Percentiles rank a stretch among this genome's conserved stretches.
These are phyloP conservation scores for Rotaria socialis DNA, from an alignment of 2,888 invertebrate genomes.

Conservation along the genomic window DNA sequence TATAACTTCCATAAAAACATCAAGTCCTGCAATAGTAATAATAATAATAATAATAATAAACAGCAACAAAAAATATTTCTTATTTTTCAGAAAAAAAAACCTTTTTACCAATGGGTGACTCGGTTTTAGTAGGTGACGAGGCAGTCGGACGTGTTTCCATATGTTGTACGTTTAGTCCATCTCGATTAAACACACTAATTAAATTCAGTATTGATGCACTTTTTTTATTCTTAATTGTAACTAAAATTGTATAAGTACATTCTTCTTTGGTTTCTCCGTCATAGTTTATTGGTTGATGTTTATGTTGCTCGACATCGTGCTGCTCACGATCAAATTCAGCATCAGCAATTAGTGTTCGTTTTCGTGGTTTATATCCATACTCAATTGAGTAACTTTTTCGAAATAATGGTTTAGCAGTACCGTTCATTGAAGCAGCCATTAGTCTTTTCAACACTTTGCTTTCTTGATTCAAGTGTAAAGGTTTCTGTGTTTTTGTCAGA, in stretches of 20 bases:
- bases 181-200: constrained; percentile 10
- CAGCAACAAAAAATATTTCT: too few relatives aligned
- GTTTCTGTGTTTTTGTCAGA: neutral
- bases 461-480: neutral
- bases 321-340: constrained; percentile 81
- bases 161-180: constrained; percentile 18
- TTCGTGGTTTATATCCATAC: constrained; percentile 92
- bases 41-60: neutral
- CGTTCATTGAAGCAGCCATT: neutral
- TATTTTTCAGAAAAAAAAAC: neutral
- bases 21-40: neutral
- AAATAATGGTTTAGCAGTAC: neutral
- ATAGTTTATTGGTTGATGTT: neutral
- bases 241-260: constrained; percentile 11
- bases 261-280: neutral
- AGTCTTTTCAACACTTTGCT: neutral
- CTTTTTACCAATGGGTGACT: neutral
- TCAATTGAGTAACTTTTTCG: constrained; percentile 59
- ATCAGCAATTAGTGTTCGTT: constrained; percentile 91
- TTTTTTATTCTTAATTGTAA: constrained; percentile 10
- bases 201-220: constrained; percentile 25
- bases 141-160: constrained; percentile 8
- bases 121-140: neutral
- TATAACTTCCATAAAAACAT: constrained; percentile 33
- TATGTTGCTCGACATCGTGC: neutral